A percentile compares a stretch with the other conserved stretches of the same genome.
phyloP scores from a whole-genome alignment of 1,140 invertebrate species.

The Drosophila sturtevanti region DNA sequence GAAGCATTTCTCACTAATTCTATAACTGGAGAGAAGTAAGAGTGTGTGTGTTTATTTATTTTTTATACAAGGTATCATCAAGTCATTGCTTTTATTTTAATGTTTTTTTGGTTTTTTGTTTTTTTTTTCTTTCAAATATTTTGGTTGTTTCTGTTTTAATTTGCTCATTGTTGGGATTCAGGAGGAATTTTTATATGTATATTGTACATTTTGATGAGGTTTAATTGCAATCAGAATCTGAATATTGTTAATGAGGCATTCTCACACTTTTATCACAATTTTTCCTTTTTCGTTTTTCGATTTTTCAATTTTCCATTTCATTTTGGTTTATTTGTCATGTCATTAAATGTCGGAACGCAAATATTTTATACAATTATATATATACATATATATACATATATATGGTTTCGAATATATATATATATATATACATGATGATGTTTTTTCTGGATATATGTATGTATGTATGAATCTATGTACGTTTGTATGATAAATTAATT shows the following conservation, averaged over 20 bases:
- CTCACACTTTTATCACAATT: neutral
- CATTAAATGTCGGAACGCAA: constrained; percentile 25
- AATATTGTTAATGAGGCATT: constrained; percentile 2
- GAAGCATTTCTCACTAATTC: too few relatives aligned
- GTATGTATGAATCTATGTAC: constrained; percentile 33
- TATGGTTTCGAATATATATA: too few relatives aligned
- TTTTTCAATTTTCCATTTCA: constrained; percentile 2
- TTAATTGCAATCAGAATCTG: constrained; percentile 13
- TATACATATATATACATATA: constrained; percentile 10
- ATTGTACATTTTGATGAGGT: constrained; percentile 12
- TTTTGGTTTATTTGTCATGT: constrained; percentile 13
- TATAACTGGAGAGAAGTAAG: too few relatives aligned
- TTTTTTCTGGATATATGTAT: constrained; percentile 7
- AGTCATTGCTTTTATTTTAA: too few relatives aligned
- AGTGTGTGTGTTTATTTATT: too few relatives aligned
- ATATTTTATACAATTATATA: neutral
- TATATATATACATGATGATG: neutral
- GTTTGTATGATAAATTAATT: constrained; percentile 67
- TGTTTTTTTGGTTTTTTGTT: neutral
- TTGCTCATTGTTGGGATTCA: neutral
- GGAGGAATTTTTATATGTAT: constrained; percentile 25
- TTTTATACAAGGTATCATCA: neutral
- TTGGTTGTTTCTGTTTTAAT: neutral
- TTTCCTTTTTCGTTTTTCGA: neutral
- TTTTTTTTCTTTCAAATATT: neutral